Evolutionary conservation across 2,888 invertebrate genomes (phyloP).

Genomic region (Macrosiphum euphorbiae): DNA sequence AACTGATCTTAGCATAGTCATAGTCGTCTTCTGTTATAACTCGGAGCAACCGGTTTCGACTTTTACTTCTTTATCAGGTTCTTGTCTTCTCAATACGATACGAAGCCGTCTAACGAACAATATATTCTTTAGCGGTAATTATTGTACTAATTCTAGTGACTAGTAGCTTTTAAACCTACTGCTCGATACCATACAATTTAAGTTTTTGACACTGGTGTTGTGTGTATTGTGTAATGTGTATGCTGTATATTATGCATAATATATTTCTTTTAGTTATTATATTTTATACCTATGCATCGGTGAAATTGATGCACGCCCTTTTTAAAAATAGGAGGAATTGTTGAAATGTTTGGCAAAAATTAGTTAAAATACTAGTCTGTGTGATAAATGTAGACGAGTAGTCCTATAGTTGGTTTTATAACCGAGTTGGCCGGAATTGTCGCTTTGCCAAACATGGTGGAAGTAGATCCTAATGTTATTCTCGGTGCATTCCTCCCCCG

Average conservation of each 20-base stretch:
- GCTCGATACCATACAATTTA: not conserved
- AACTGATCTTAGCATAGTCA: not conserved
- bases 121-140: not conserved
- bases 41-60: conserved; percentile 41
- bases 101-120: conserved; percentile 17
- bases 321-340: conserved; percentile 26
- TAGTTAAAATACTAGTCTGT: not conserved
- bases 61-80: conserved; percentile 24
- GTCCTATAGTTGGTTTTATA: conserved; percentile 19
- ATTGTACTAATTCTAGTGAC: not conserved
- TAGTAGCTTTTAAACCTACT: not conserved
- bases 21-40: not conserved
- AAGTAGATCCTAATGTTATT: conserved; percentile 30
- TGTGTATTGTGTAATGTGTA: not conserved
- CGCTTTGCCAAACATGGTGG: conserved; percentile 48
- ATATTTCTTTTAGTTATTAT: not conserved
- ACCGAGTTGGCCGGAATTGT: conserved; percentile 21
- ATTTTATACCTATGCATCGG: not conserved
- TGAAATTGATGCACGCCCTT: not conserved
- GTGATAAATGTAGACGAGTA: conserved; percentile 34
- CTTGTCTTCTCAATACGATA: not conserved
- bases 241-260: not conserved
- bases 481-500: conserved; percentile 22
- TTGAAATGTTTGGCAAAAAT: conserved; percentile 52
- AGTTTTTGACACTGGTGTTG: not conserved